phyloP scores from a whole-genome alignment of 2,888 invertebrate genomes.

The Spisula subtruncata region DNA sequence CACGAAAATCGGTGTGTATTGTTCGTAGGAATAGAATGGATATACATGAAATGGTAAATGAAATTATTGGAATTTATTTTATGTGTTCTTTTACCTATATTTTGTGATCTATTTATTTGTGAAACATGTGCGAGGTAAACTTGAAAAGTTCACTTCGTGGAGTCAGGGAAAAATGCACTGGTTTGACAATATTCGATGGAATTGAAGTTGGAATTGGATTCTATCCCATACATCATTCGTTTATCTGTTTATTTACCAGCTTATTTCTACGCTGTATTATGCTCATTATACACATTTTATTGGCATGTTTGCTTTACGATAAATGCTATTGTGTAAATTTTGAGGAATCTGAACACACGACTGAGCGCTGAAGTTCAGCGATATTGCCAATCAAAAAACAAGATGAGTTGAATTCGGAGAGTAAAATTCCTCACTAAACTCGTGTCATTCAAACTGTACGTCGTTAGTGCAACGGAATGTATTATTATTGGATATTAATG shows the following conservation, averaged over 20 bases:
- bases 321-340: neutral
- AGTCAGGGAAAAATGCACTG: neutral
- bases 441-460: too few relatives aligned
- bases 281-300: neutral
- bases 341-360: slow-evolving; percentile 75
- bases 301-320: neutral
- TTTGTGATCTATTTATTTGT: neutral
- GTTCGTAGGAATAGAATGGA: slow-evolving; percentile 39
- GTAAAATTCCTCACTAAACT: too few relatives aligned
- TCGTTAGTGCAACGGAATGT: too few relatives aligned
- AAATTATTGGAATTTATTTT: slow-evolving; percentile 24
- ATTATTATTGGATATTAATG: too few relatives aligned
- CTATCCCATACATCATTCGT: neutral
- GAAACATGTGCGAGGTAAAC: neutral
- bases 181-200: neutral
- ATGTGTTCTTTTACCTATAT: slow-evolving; percentile 1
- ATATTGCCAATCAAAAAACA: too few relatives aligned
- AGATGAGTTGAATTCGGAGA: too few relatives aligned
- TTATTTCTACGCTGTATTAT: neutral
- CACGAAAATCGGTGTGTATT: slow-evolving; percentile 33
- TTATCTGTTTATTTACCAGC: neutral
- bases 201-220: neutral
- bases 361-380: too few relatives aligned
- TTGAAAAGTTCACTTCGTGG: neutral
- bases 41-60: slow-evolving; percentile 49